Conservation (phyloP, 2,113 vertebrate genomes). For the Erinaceus europaeus region DNA sequence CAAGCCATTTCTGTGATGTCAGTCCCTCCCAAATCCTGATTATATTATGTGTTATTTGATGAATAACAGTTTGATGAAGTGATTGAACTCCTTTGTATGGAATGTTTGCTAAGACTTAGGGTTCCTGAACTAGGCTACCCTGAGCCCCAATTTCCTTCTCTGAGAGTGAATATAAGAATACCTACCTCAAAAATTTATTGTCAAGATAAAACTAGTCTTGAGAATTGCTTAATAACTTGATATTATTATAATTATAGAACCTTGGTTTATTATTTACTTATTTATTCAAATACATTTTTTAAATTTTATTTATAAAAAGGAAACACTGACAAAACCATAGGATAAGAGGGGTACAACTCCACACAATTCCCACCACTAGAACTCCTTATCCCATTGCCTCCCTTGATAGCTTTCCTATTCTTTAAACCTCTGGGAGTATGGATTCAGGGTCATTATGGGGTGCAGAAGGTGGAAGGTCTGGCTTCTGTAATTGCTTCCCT, state of each 20-base stretch:
- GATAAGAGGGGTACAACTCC: too few species aligned
- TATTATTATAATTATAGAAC: neutral
- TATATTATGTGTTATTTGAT: neutral
- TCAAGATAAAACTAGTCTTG: neutral
- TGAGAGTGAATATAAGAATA: neutral
- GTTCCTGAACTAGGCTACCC: neutral
- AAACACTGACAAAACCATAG: too few species aligned
- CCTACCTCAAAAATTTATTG: neutral
- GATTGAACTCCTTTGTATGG: constrained; percentile 10
- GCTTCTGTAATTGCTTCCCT: too few species aligned
- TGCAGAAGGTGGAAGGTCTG: too few species aligned
- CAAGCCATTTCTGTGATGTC: neutral
- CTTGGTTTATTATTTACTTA: neutral
- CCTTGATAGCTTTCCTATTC: too few species aligned
- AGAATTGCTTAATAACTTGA: neutral
- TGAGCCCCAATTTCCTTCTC: neutral
- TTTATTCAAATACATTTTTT: neutral
- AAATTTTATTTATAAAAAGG: too few species aligned
- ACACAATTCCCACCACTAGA: too few species aligned
- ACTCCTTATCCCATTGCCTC: too few species aligned
- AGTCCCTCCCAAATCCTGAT: neutral
- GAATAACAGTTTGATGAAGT: neutral
- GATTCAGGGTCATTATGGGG: too few species aligned
- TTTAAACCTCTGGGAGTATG: too few species aligned
- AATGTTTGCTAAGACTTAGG: neutral